A percentile compares a stretch with the other conserved stretches of the same genome.
Evolutionary conservation across 2,113 vertebrate species (phyloP).

Genomic region (Brachyhypopomus gauderio): DNA sequence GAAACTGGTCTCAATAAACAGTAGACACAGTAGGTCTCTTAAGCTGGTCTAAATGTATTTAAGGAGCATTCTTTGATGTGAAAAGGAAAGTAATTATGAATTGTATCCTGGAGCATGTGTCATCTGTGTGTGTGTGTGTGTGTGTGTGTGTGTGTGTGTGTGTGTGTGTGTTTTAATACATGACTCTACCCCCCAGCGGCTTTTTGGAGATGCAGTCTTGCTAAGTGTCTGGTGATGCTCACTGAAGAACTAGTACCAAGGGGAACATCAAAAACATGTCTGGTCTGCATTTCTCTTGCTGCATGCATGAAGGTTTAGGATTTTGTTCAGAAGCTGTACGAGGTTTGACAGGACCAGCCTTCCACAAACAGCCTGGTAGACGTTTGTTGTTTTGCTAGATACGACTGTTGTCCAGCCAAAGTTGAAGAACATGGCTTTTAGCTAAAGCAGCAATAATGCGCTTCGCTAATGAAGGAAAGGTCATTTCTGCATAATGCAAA

Average conservation of each 20-base stretch:
- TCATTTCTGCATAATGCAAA: constrained; percentile 14
- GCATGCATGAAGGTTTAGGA: background rate
- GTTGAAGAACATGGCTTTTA: constrained; percentile 1
- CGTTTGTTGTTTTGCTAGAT: background rate
- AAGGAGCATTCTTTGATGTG: background rate
- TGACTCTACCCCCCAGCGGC: constrained; percentile 25
- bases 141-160: background rate
- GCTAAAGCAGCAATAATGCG: constrained; percentile 29
- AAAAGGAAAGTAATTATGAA: constrained; percentile 1
- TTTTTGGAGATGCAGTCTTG: constrained; percentile 5
- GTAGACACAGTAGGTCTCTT: background rate
- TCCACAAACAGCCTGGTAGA: background rate
- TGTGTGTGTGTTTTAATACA: background rate
- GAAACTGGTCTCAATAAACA: constrained; percentile 9
- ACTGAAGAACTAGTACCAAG: constrained; percentile 19
- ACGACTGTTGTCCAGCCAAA: constrained; percentile 8
- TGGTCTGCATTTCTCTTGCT: background rate
- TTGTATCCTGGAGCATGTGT: background rate
- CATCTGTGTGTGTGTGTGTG: constrained; percentile 3
- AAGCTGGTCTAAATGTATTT: background rate
- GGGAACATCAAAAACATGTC: constrained; percentile 10
- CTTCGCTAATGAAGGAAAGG: constrained; percentile 19
- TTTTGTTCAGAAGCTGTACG: constrained; percentile 1
- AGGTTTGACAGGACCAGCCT: background rate
- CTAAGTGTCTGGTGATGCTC: constrained; percentile 23